A percentile compares a stretch with the other conserved stretches of the same genome.
phyloP scores from a whole-genome alignment of 2,888 invertebrate genomes.

The Epinotia bilunana region DNA sequence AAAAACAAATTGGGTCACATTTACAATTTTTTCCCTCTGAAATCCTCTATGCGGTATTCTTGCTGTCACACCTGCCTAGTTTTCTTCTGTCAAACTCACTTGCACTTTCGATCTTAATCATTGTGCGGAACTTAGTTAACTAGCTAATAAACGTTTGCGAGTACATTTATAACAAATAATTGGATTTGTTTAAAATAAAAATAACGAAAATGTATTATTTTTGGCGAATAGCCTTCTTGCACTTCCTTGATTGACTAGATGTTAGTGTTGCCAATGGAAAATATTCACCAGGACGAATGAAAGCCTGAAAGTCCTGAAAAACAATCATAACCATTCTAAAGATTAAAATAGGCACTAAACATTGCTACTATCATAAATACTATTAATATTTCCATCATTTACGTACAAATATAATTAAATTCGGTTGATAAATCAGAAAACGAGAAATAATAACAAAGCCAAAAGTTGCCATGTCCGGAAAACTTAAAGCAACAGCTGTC shows the following conservation, averaged over 20 bases:
- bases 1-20: conserved; percentile 53
- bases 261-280: conserved; percentile 62
- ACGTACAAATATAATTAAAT: background rate
- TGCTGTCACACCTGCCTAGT: conserved; percentile 67
- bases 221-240: conserved; percentile 67
- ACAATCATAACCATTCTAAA: background rate
- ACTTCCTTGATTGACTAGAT: conserved; percentile 76
- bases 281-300: conserved; percentile 46
- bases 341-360: background rate
- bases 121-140: conserved; percentile 57
- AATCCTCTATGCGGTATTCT: conserved; percentile 75
- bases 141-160: conserved; percentile 65
- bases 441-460: conserved; percentile 1
- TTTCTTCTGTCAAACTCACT: conserved; percentile 60
- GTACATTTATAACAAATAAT: conserved; percentile 60
- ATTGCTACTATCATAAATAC: background rate
- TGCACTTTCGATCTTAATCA: conserved; percentile 60
- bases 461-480: conserved; percentile 37
- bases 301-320: conserved; percentile 38
- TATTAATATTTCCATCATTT: background rate
- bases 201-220: conserved; percentile 69
- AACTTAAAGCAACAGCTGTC: conserved; percentile 38
- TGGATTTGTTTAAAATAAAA: conserved; percentile 65
- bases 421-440: background rate
- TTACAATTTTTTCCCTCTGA: conserved; percentile 57